Conservation (phyloP, 2,797 vertebrate genomes). For the Syncerus caffer region DNA sequence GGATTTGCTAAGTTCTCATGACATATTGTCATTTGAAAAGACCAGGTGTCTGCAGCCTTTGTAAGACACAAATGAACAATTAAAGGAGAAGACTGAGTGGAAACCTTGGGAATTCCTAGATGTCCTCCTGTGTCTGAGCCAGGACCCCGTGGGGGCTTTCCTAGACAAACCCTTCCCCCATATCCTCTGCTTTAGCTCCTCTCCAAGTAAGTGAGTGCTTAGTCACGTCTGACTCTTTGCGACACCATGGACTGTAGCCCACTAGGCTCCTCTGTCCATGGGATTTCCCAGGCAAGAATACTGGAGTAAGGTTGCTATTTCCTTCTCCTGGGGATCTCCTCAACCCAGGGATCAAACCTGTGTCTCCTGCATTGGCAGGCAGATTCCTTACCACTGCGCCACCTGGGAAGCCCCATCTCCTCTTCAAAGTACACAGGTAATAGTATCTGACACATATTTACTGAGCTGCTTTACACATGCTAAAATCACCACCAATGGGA, state of each 20-base stretch:
- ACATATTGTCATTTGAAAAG: background rate
- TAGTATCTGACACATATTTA: background rate
- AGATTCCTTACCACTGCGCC: background rate
- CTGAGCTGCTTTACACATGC: background rate
- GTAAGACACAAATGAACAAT: background rate
- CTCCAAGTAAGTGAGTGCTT: background rate
- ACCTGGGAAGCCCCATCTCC: background rate
- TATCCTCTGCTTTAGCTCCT: background rate
- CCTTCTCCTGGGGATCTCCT: background rate
- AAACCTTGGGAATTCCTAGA: background rate
- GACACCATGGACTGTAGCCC: background rate
- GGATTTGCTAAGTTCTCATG: background rate
- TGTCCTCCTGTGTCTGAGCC: background rate
- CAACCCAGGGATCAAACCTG: background rate
- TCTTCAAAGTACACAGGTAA: background rate
- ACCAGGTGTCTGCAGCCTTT: background rate
- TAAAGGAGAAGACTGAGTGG: background rate
- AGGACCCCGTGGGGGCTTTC: background rate
- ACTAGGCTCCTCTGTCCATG: background rate
- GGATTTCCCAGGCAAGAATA: background rate
- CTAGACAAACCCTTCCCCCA: background rate
- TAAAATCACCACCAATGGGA: background rate
- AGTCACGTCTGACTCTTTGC: background rate
- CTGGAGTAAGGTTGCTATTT: background rate
- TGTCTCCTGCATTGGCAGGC: background rate